Conservation (phyloP, 2,888 invertebrate genomes). For the Camponotus fellah region DNA sequence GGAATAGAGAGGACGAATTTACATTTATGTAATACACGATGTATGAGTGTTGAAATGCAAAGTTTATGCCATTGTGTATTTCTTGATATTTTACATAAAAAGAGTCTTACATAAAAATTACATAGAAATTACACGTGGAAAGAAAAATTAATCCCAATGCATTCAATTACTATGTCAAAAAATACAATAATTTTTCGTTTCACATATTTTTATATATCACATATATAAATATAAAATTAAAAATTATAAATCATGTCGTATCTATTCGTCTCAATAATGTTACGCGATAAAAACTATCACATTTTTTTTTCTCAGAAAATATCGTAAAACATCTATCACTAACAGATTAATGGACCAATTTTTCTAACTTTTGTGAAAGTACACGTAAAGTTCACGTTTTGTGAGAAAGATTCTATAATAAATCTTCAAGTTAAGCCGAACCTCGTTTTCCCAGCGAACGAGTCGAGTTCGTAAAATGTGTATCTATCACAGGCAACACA, state of each 20-base stretch:
- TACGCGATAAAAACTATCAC: neutral
- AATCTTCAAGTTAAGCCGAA: neutral
- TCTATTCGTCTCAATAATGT: neutral
- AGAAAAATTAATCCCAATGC: neutral
- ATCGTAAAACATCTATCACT: neutral
- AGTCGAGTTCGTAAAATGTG: slow-evolving; percentile 10
- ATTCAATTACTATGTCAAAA: neutral
- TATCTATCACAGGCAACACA: slow-evolving; percentile 11
- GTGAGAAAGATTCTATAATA: neutral
- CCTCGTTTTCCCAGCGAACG: slow-evolving; percentile 24
- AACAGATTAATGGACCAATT: neutral
- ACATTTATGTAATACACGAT: neutral
- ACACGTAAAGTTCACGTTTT: neutral
- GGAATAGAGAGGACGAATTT: slow-evolving; percentile 8
- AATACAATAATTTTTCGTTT: neutral
- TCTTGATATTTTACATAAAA: slow-evolving; percentile 16
- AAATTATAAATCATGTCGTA: neutral
- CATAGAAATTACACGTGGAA: neutral
- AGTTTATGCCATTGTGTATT: neutral
- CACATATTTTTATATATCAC: neutral
- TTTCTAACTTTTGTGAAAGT: neutral
- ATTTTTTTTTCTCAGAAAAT: neutral
- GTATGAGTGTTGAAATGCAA: neutral
- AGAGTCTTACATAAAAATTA: neutral
- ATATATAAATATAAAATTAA: neutral